phyloP scores from a whole-genome alignment of 2,113 vertebrate species.

The Alces alces region DNA sequence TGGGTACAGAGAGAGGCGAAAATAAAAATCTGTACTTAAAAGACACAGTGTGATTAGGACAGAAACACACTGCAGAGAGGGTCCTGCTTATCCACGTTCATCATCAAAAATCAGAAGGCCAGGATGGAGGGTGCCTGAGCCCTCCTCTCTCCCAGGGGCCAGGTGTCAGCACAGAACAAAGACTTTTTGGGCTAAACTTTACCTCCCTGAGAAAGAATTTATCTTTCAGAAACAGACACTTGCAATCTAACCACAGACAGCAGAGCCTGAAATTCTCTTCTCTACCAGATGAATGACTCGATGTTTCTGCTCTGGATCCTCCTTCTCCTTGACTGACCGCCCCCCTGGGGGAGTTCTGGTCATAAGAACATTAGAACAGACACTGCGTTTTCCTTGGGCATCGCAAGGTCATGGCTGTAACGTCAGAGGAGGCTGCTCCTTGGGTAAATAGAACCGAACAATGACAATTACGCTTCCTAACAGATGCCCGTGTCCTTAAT shows the following conservation, averaged over 20 bases:
- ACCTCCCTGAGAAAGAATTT: background rate
- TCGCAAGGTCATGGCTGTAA: slow-evolving; percentile 58
- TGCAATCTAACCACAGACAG: background rate
- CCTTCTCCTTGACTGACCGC: background rate
- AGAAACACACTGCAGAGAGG: background rate
- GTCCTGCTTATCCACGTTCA: fast-evolving
- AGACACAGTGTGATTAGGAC: too few species aligned
- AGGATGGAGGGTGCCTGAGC: background rate
- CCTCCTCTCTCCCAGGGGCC: background rate
- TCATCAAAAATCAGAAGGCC: background rate
- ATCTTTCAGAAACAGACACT: background rate
- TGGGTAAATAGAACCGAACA: background rate
- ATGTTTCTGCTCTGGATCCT: background rate
- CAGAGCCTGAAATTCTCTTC: background rate
- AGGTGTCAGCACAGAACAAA: background rate
- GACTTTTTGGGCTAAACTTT: background rate
- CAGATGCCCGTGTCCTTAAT: background rate
- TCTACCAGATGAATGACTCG: background rate
- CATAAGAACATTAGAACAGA: background rate
- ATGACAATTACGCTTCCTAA: slow-evolving; percentile 2
- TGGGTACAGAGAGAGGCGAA: background rate
- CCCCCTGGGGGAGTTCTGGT: background rate
- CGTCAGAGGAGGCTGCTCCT: slow-evolving; percentile 10
- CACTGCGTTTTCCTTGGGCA: background rate
- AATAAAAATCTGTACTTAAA: too few species aligned